Evolutionary conservation across 92 coral and sea anemone genomes (phyloP), one percentile per base, ranked within the genome.

Genomic region (Pocillopora meandrina): DNA sequence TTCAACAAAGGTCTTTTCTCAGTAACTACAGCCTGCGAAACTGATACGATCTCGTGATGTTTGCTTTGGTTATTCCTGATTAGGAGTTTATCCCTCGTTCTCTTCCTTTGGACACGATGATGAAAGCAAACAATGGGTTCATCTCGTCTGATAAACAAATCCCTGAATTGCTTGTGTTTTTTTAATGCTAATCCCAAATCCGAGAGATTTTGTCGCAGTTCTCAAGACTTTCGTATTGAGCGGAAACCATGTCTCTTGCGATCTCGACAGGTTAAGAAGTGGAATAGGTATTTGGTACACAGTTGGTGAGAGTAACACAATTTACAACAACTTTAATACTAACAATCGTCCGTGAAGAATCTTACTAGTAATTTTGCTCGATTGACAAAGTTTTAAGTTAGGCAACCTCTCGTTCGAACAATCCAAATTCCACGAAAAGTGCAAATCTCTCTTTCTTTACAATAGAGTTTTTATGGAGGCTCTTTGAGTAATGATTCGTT

Each of bases 101-200:
- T 2, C 42, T 36, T 26, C 65, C 65, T 71, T n/a, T 35, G 57
- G 56, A 60, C 31, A 19, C 62, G 18, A 34, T 11, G 10, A 67
- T 56, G n/a, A 34, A 67, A 31, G 56, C 47, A 67, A 49, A 57
- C 66, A 26, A 58, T 31, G 74, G 62, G 20, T 75, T 59, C 70
- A 59, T 34, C 70, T 70, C 36, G 70, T 57, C 85, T 15, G 69
- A 81, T 81, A 81, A 72, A 63, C 42, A 59, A 71, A 81, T 59
- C 77, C 77, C 74, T 70, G 17, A 55, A 70, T 33, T 16, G 85
- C 59, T 81, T 81, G 77, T 77, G 77, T 81, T 77, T 77, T 81
- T 55, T 56, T 36, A 26, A 81, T 77, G 59, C 69, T 81, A 81
- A 71, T 81, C 85, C 47, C 12, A 58, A 71, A 58, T 71, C 59